Base-by-base conservation (phyloP, 2,113 vertebrate species). In the Irena cyanogastra region DNA sequence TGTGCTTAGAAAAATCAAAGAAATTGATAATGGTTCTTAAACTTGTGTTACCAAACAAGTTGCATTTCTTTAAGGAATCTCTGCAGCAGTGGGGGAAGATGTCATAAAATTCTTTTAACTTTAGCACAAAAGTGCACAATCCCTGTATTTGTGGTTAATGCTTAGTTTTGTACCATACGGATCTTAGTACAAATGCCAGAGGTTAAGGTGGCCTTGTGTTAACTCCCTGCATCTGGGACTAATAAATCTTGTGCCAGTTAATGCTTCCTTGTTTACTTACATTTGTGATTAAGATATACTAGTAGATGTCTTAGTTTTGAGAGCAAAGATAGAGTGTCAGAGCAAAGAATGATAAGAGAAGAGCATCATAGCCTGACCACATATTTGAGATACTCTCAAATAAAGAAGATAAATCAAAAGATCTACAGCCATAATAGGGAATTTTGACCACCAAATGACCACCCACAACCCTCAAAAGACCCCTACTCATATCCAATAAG, bases 381-480 rank as follows among this genome's bases (percentile, higher is more conserved):
- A 37, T 77, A 44, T 27, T 60, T 77, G 31, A 68, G 63, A 52
- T 4, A 37, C 22, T 44, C 27, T 52, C 17, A 50, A 57, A 41
- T 33, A 66, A 37, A 17, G 16, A 42, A 44, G 33, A 68, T 44
- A 17, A 59, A 17, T 22, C 37, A 52, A 7, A 86, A 50, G 21
- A 44, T 52, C 44, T 59, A 16, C 4, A 11, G 31, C 5, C 37
- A 52, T 27, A 50, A 44, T 11, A 23, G 21, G 37, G 18, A 68
- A 33, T 37, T 68, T 22, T 59, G 31, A 37, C 11, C 7, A 37
- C 27, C 44, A 59, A 27, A 59, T 37, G 21, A 27, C 5, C 21
- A 76, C 21, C 26, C 4, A 60, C 0, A 0, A 60, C 27, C 22
- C 6, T 77, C 45, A 37, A 37, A 68, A 68, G 22, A 16, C 11